phyloP scores from a whole-genome alignment of 2,113 vertebrate species.

The Steatornis caripensis region DNA sequence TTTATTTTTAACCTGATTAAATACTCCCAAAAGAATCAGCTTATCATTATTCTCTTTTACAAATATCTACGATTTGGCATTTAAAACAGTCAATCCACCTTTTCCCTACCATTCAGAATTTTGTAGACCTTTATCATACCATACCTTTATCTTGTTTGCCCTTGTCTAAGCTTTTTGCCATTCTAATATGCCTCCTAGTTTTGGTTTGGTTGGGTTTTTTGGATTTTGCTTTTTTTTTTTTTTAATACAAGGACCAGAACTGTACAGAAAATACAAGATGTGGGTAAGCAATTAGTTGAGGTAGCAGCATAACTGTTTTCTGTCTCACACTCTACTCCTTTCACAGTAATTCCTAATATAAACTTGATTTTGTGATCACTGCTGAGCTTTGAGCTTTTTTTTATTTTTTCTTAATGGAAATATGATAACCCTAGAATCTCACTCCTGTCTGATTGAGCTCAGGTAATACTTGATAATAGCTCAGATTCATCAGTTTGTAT shows the following conservation, averaged over 20 bases:
- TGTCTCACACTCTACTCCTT: not conserved
- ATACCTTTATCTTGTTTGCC: not conserved
- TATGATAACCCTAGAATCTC: not conserved
- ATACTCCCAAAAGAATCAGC: not conserved
- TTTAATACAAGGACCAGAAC: not conserved
- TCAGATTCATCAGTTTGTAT: not conserved
- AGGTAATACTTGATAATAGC: not conserved
- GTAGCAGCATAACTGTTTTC: not conserved
- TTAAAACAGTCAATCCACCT: not conserved
- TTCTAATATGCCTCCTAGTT: not conserved
- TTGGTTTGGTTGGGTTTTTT: not conserved
- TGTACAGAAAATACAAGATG: not conserved
- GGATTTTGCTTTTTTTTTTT: not conserved
- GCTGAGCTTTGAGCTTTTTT: not conserved
- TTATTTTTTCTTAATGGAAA: too few species aligned
- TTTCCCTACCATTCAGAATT: not conserved
- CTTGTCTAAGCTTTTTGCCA: not conserved
- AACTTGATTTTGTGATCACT: not conserved
- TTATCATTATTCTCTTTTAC: not conserved
- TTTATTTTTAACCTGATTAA: not conserved
- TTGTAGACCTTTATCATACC: not conserved
- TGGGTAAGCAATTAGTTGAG: not conserved
- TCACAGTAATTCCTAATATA: not conserved
- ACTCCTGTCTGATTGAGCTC: not conserved
- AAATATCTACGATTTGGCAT: not conserved